Evolutionary conservation across 2,888 invertebrate genomes (phyloP), one percentile per base, ranked within the genome.

Genomic region (Beris chalybata): DNA sequence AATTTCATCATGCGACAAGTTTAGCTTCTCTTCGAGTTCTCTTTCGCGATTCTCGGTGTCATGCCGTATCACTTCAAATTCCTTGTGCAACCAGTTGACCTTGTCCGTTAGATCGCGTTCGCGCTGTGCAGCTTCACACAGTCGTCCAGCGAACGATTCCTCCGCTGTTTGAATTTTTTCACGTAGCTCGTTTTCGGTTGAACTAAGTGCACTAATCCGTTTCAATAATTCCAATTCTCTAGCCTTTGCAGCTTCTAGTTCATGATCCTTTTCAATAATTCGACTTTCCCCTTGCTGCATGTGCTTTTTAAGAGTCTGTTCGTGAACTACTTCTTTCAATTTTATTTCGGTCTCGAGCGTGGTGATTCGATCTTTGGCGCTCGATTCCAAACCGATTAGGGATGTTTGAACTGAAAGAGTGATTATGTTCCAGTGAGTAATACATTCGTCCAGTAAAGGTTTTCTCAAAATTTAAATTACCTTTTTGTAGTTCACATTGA

Each of bases 331-430:
- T 44, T 79, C 74, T 70, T 77, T 77, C 66, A 72, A 71, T 44
- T 57, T 69, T 68, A 81, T 68, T 71, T 78, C 76, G 9, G 71
- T 58, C 66, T 81, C 76, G 3, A 80, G 67, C 22, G 73, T 71
- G 30, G 72, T 68, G 55, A 78, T 74, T 58, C 77, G 76, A 32
- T 78, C 74, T 69, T 76, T 75, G 47, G 78, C 76, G 64, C 73
- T 71, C 66, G 71, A 67, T 70, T 79, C 75, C 52, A 76, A 71
- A 65, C 80, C 78, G 66, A 69, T 80, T 77, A 85, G 76, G 79
- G 83, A 85, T 78, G 84, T 83, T 76, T 85, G 84, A 76, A 85
- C 86, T 86, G 75, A 0, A 79, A 57, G 11, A 6, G 38, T 38
- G 1, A 38, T 38, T 38, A 9, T 38, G 38, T 38, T 38, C 5